Conservation (phyloP, 2,888 invertebrate species). For the Ophion costatus region DNA sequence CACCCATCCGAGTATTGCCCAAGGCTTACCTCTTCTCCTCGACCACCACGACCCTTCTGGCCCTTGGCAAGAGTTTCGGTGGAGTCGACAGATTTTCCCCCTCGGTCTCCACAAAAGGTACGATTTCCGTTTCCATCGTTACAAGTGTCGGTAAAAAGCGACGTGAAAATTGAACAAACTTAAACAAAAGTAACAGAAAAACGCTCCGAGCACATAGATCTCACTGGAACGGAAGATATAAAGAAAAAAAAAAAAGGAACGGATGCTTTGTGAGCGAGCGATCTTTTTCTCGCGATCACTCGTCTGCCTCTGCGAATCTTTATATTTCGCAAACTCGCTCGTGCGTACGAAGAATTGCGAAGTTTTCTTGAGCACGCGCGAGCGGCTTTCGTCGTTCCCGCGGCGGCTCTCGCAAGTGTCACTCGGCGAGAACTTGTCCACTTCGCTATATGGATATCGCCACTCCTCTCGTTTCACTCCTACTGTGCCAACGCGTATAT, state of each 20-base stretch:
- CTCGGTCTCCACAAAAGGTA: constrained; percentile 77
- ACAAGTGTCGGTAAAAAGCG: background rate
- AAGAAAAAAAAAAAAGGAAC: background rate
- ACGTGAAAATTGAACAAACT: background rate
- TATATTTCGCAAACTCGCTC: background rate
- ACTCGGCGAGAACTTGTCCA: constrained; percentile 55
- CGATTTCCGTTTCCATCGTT: constrained; percentile 78
- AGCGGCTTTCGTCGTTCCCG: constrained; percentile 30
- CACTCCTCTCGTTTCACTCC: constrained; percentile 55
- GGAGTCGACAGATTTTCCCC: constrained; percentile 60
- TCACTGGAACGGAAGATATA: background rate
- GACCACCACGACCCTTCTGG: constrained; percentile 74
- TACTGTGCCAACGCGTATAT: constrained; percentile 33
- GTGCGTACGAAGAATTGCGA: constrained; percentile 6
- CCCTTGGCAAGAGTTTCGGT: constrained; percentile 67
- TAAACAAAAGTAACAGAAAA: background rate
- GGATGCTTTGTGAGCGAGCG: background rate
- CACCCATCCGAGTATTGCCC: background rate
- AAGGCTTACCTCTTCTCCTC: constrained; percentile 76
- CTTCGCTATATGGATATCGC: constrained; percentile 55
- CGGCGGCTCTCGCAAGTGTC: constrained; percentile 39
- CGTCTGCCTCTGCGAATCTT: constrained; percentile 6
- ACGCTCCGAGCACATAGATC: background rate
- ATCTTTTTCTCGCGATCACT: background rate
- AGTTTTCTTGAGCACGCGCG: constrained; percentile 5